Percentiles rank a stretch among this genome's conserved stretches.
Evolutionary conservation across 2,113 vertebrate genomes (phyloP).

Genomic region (Plotosus lineatus): DNA sequence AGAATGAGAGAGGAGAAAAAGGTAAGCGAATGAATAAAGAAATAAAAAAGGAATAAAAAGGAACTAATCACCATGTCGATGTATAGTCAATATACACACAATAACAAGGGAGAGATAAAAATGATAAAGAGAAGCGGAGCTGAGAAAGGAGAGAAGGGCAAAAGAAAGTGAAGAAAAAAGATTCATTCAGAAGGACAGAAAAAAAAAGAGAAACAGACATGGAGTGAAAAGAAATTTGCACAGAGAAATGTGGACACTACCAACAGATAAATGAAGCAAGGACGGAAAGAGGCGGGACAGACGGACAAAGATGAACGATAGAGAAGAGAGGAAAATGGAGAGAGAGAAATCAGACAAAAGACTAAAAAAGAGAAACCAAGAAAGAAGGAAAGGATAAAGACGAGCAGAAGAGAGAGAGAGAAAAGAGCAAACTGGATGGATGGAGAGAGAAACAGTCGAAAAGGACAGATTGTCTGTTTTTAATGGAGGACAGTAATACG

Average conservation of each 20-base stretch:
- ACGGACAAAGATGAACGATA: conserved; percentile 1
- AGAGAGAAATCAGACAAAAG: neutral
- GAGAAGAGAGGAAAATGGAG: neutral
- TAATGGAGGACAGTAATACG: too few species aligned
- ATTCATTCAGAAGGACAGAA: neutral
- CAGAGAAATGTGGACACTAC: neutral
- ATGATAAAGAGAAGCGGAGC: neutral
- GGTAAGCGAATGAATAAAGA: neutral
- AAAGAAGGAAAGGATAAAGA: neutral
- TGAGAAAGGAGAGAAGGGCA: neutral
- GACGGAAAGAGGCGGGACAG: neutral
- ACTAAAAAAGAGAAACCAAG: neutral
- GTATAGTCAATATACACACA: neutral
- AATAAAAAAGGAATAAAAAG: neutral
- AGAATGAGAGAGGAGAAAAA: neutral
- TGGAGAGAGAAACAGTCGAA: too few species aligned
- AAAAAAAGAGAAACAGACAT: neutral
- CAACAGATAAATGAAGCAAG: neutral
- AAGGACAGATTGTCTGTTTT: neutral
- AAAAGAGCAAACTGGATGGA: neutral
- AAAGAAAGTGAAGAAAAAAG: neutral
- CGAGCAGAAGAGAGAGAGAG: neutral
- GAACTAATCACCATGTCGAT: neutral
- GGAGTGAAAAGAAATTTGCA: neutral
- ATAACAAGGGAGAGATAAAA: neutral